A percentile compares a stretch with the other conserved stretches of the same genome.
Conservation (phyloP, 2,888 invertebrate genomes). For the Sialis lutaria region DNA sequence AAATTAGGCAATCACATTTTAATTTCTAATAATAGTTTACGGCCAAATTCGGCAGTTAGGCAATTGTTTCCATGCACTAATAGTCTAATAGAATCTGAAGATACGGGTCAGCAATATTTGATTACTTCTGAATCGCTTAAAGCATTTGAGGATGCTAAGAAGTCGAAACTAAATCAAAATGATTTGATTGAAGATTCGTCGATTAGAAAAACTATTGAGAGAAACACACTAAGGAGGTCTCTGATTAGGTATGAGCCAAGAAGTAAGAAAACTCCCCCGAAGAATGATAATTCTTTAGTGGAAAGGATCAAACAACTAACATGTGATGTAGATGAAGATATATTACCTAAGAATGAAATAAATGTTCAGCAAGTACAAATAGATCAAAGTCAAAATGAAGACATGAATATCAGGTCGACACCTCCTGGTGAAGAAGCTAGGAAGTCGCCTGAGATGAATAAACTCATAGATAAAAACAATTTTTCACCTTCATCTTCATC, state of each 20-base stretch:
- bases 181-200: conserved; percentile 39
- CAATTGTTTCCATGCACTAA: conserved; percentile 65
- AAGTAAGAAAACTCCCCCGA: conserved; percentile 27
- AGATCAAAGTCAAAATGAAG: conserved; percentile 15
- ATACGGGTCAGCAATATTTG: conserved; percentile 30
- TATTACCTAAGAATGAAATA: conserved; percentile 13
- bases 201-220: conserved; percentile 60
- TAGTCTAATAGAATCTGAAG: conserved; percentile 27
- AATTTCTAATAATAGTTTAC: conserved; percentile 35
- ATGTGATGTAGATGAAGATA: conserved; percentile 51
- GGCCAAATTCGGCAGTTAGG: conserved; percentile 66
- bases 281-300: conserved; percentile 61
- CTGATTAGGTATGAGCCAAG: conserved; percentile 39
- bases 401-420: conserved; percentile 36
- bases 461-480: conserved; percentile 31
- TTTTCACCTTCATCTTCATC: conserved; percentile 38
- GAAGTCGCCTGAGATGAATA: conserved; percentile 18
- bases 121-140: conserved; percentile 62
- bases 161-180: conserved; percentile 29
- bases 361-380: conserved; percentile 11
- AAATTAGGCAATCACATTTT: conserved; percentile 35
- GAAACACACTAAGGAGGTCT: conserved; percentile 66
- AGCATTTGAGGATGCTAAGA: conserved; percentile 46
- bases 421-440: conserved; percentile 47
- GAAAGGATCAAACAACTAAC: conserved; percentile 75